Percentiles rank a stretch among this genome's conserved stretches.
Conservation (phyloP, 2,113 vertebrate species). For the Ammodramus savannarum region DNA sequence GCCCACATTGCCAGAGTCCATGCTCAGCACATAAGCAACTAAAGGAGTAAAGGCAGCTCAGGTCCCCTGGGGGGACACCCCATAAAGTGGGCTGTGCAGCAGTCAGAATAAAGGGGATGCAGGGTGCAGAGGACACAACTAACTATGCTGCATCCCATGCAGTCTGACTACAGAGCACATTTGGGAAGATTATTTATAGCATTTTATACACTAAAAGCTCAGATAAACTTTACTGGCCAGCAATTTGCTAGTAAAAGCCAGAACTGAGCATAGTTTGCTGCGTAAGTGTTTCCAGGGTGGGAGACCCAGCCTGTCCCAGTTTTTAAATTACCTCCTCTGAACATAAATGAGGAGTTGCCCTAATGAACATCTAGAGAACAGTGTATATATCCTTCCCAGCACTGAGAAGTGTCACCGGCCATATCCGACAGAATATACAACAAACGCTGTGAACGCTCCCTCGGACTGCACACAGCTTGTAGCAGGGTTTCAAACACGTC, state of each 20-base stretch:
- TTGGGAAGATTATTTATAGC: neutral
- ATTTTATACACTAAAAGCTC: neutral
- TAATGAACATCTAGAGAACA: conserved; percentile 47
- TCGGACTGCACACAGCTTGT: conserved; percentile 14
- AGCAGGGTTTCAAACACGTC: conserved; percentile 29
- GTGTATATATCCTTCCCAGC: neutral
- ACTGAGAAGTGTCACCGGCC: neutral
- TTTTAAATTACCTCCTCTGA: conserved; percentile 7
- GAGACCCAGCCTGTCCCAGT: neutral
- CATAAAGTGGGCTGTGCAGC: rapidly evolving
- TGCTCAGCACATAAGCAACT: neutral
- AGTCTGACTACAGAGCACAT: neutral
- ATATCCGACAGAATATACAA: neutral
- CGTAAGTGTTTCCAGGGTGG: conserved; percentile 40
- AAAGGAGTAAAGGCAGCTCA: neutral
- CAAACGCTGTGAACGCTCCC: conserved; percentile 8
- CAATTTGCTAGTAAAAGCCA: neutral
- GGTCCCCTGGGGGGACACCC: neutral
- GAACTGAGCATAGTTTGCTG: neutral
- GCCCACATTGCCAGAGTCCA: neutral
- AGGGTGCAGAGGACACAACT: neutral
- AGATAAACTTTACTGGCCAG: neutral
- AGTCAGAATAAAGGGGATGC: neutral
- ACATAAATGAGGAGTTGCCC: conserved; percentile 12
- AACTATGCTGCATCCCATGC: neutral